Evolutionary conservation across 2,113 vertebrate genomes (phyloP), one percentile per base, ranked within the genome.

Genomic region (Prionailurus bengalensis): DNA sequence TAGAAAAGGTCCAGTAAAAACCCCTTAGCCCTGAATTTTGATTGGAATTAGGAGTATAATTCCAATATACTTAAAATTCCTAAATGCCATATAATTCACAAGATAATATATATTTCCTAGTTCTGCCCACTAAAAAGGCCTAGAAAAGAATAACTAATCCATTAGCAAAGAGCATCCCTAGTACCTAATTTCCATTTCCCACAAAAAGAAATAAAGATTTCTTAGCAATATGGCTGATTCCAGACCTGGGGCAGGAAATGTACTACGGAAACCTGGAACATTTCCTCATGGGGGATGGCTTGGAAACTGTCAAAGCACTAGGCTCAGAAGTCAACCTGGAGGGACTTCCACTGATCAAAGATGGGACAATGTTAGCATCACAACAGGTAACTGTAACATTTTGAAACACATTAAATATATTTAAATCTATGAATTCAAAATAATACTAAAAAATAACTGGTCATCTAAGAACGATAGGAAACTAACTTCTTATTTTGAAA

Each of bases 161-260:
- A 45, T 33, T 8, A 31, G 27, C 71, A 53, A 53, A 6, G 27
- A n/a, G 31, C 55, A 86, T 31, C 48, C 25, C 71, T 65, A 39
- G 74, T 23, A 70, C 61, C 63, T n/a, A 74, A 85, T 55, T 27
- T 55, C n/a, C 63, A 58, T 80, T 58, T 45, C 65, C 76, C 74
- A 85, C 36, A 68, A 68, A 71, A 79, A 78, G 19, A 94, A 58
- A 79, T 70, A 31, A 70, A 68, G n/a, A 63, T 79, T 94, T 94
- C 73, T 45, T 70, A 45, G 58, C 66, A 58, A 55, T 78, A 53
- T 13, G 33, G 70, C 33, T 16, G 21, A 33, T 36, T 31, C 70
- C 19, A 58, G 36, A n/a, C 12, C 27, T n/a, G 39, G 39, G 36
- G 31, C 53, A 73, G 48, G 15, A 39, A 55, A 55, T 39, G n/a